Evolutionary conservation across 2,113 vertebrate species (phyloP), one percentile per base, ranked within the genome.

Genomic region (Poecilia latipinna): DNA sequence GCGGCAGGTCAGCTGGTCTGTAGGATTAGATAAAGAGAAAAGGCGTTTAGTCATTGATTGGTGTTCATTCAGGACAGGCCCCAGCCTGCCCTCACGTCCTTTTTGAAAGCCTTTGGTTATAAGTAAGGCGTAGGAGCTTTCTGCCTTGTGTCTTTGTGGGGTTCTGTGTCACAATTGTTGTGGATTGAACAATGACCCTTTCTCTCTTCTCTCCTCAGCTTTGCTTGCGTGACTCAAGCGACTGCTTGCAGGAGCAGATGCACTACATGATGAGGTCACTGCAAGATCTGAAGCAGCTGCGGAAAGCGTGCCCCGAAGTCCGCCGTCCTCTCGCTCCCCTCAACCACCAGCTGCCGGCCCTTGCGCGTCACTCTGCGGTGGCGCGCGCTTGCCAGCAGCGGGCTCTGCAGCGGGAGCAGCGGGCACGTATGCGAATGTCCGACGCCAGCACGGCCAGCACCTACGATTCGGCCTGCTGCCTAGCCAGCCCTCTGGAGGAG

Each of bases 401-500:
- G 39, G 86, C 79, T 1, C 29, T 91, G 48, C 88, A 88, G 63
- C 82, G 93, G 10, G 95, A 95, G n/a, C 90, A 82, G 3, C 90
- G 88, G 0, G 35, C 86, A 0, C 90, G 91, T 1, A 88, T 92
- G 62, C 86, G 87, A 74, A 93, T 84, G 61, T 96, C 94, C 0
- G 93, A 96, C 1, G 88, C 94, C 77, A 96, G 96, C 1, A 95
- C 97, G 0, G 94, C 95, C 51, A 96, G 94, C 61, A 93, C 95
- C 6, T 95, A 95, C 6, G 95, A 98, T 87, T 97, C 96, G 0
- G 94, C 96, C 70, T 97, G 96, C 91, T 97, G 96, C 85, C 83
- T 96, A 82, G 95, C 95, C 3, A 95, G 94, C 1, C 94, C 95
- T 0, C 89, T 93, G 7, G 96, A 97, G 68, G 96, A 95, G 42